Evolutionary conservation across 1,140 invertebrate species (phyloP).

Genomic region (Drosophila biarmipes): DNA sequence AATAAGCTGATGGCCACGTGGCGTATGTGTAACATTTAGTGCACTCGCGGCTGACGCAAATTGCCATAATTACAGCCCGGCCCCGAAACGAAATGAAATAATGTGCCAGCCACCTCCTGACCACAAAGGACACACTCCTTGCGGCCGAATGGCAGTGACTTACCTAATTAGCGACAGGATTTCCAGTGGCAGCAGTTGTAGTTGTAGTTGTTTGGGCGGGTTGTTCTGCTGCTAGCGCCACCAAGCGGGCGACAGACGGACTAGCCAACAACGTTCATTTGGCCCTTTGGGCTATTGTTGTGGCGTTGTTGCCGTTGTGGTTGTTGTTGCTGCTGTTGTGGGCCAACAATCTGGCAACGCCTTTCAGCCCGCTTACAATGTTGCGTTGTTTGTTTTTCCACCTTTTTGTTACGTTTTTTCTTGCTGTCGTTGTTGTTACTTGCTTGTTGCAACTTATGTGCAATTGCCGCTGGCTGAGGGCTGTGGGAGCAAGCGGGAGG

Average conservation of each 20-base stretch:
- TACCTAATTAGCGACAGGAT: constrained; percentile 76
- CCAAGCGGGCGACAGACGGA: constrained; percentile 40
- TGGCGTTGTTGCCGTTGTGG: constrained; percentile 17
- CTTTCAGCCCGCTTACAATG: constrained; percentile 43
- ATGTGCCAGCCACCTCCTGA: constrained; percentile 42
- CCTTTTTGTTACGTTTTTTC: constrained; percentile 33
- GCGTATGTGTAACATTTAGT: constrained; percentile 52
- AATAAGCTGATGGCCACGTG: constrained; percentile 20
- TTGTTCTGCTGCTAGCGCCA: constrained; percentile 22
- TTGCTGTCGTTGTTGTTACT: constrained; percentile 30
- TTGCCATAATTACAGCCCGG: constrained; percentile 61
- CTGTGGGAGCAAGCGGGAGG: constrained; percentile 18
- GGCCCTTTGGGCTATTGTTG: constrained; percentile 49
- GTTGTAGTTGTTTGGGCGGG: constrained; percentile 12
- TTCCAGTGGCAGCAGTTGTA: constrained; percentile 54
- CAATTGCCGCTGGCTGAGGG: constrained; percentile 56
- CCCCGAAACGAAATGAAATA: constrained; percentile 65
- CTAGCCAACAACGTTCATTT: constrained; percentile 46
- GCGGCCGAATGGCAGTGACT: constrained; percentile 38
- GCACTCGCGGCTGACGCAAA: constrained; percentile 49
- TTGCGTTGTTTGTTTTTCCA: constrained; percentile 19
- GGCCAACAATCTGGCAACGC: constrained; percentile 52
- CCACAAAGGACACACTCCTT: constrained; percentile 26
- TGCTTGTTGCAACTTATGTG: constrained; percentile 72
- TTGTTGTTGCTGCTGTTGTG: constrained; percentile 1